Evolutionary conservation across 1,140 invertebrate species (phyloP).

Genomic region (Stenopsyche tienmushanensis): DNA sequence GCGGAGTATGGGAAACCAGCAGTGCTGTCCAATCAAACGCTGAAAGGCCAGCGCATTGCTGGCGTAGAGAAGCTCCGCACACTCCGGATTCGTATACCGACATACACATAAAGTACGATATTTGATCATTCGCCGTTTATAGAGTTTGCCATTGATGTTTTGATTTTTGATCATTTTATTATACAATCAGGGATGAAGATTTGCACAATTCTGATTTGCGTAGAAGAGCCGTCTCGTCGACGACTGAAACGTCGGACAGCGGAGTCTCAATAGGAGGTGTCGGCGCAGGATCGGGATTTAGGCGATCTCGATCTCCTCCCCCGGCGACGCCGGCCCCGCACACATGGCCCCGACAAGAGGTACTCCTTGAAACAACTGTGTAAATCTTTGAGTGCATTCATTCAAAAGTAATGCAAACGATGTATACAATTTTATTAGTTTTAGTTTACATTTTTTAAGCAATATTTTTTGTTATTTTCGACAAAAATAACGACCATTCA

Average conservation of each 20-base stretch:
- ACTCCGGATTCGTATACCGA: constrained; percentile 40
- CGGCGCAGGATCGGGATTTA: background rate
- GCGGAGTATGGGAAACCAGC: constrained; percentile 9
- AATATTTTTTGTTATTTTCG: too few relatives aligned
- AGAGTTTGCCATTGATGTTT: background rate
- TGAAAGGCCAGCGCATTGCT: constrained; percentile 38
- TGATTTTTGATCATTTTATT: background rate
- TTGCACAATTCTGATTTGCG: constrained; percentile 25
- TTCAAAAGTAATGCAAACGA: too few relatives aligned
- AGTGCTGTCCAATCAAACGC: background rate
- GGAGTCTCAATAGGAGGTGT: constrained; percentile 1
- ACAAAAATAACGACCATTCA: too few relatives aligned
- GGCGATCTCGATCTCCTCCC: constrained; percentile 13
- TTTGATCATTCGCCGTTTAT: background rate
- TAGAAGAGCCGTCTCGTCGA: constrained; percentile 25
- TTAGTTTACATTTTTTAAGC: too few relatives aligned
- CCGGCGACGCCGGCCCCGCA: constrained; percentile 28
- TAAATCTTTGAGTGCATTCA: constrained; percentile 8
- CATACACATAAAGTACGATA: constrained; percentile 38
- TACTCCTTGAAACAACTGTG: constrained; percentile 41
- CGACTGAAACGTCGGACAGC: constrained; percentile 27
- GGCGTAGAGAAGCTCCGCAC: constrained; percentile 37
- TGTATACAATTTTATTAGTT: too few relatives aligned
- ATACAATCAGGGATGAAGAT: constrained; percentile 36
- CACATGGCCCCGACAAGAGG: constrained; percentile 41